phyloP scores from a whole-genome alignment of 1,140 invertebrate species.

The Chironomus striatipennis region DNA sequence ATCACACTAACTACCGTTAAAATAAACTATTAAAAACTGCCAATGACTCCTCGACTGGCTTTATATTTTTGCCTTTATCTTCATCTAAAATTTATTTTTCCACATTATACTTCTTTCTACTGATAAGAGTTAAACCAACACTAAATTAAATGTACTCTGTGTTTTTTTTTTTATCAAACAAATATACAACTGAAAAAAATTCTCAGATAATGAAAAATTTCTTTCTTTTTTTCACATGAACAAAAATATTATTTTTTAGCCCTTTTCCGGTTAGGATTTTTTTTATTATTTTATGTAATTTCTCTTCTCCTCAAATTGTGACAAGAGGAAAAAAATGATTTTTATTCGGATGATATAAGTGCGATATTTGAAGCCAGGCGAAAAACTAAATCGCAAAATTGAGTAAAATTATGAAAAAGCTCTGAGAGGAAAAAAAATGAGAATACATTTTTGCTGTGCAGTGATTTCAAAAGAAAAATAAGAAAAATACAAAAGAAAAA shows the following conservation, averaged over 20 bases:
- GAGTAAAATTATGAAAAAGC: neutral
- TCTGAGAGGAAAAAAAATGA: neutral
- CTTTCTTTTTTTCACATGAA: too few species aligned
- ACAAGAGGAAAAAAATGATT: neutral
- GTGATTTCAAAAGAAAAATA: neutral
- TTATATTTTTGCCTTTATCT: neutral
- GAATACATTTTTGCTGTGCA: neutral
- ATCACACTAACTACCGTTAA: neutral
- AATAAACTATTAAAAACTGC: neutral
- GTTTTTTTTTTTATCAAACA: too few species aligned
- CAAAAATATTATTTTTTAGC: neutral
- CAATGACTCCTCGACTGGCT: neutral
- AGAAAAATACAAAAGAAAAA: neutral
- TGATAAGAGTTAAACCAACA: neutral
- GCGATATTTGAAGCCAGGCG: conserved; percentile 4
- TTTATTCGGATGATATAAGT: neutral
- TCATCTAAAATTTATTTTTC: neutral
- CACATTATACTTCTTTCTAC: neutral
- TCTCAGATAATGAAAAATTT: too few species aligned
- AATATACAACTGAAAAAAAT: too few species aligned
- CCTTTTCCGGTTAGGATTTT: neutral
- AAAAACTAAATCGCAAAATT: conserved; percentile 15
- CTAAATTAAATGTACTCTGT: neutral
- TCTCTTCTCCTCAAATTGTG: neutral
- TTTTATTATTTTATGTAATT: neutral